These are phyloP conservation scores for Megastigmus dorsalis DNA, from an alignment of 2,888 invertebrate species.

Conservation along the genomic window DNA sequence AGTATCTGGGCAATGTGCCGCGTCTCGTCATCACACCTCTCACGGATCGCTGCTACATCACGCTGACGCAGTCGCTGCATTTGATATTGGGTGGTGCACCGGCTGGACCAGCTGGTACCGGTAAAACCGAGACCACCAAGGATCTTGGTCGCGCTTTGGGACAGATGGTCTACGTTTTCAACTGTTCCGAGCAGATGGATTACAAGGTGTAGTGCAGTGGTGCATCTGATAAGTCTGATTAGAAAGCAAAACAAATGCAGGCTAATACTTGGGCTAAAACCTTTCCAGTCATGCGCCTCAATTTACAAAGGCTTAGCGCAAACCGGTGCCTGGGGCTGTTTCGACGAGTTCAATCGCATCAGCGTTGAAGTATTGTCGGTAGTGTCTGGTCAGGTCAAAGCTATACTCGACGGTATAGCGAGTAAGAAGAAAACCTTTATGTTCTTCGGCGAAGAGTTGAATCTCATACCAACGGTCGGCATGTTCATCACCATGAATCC, in stretches of 20 bases:
- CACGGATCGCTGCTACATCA: constrained; percentile 97
- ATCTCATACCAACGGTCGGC: constrained; percentile 85
- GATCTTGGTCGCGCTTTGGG: constrained; percentile 95
- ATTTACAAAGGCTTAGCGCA: constrained; percentile 97
- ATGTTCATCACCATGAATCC: constrained; percentile 98
- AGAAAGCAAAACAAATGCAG: not conserved
- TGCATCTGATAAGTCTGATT: not conserved
- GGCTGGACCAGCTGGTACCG: constrained; percentile 96
- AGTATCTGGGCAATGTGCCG: constrained; percentile 95
- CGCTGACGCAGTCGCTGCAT: constrained; percentile 93
- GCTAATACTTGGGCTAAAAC: too few relatives aligned
- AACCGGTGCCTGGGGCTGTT: constrained; percentile 97
- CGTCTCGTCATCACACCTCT: constrained; percentile 95
- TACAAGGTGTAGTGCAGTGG: constrained; percentile 82
- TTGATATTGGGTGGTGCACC: constrained; percentile 98
- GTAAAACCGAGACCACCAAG: constrained; percentile 97
- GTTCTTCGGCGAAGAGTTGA: constrained; percentile 89
- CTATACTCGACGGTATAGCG: constrained; percentile 90
- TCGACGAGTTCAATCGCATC: constrained; percentile 97
- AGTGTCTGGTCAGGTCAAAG: constrained; percentile 94
- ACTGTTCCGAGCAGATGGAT: constrained; percentile 98
- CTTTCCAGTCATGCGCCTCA: constrained; percentile 86
- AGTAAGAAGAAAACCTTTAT: constrained; percentile 86
- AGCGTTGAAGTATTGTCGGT: constrained; percentile 96
- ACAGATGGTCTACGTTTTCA: constrained; percentile 98